Evolutionary conservation across 1,140 invertebrate species (phyloP).

Genomic region (Achroia grisella): DNA sequence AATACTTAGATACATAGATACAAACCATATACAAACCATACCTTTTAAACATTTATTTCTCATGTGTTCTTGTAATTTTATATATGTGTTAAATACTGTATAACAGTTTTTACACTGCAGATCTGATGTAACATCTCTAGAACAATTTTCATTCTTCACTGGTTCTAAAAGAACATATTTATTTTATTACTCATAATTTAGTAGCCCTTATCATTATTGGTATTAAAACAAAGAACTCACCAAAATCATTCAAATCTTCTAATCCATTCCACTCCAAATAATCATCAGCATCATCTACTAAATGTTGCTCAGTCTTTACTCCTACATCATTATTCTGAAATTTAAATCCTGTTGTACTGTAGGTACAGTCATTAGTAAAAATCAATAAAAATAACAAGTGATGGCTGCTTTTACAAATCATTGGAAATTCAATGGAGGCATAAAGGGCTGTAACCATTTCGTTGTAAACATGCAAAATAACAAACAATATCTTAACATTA

Average conservation of each 20-base stretch:
- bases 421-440: too few relatives aligned
- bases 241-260: slow-evolving; percentile 7
- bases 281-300: slow-evolving; percentile 20
- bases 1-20: too few relatives aligned
- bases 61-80: slow-evolving; percentile 17
- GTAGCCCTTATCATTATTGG: too few relatives aligned
- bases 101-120: slow-evolving; percentile 22
- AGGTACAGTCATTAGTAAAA: too few relatives aligned
- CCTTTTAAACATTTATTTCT: slow-evolving; percentile 28
- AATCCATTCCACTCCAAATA: slow-evolving; percentile 10
- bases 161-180: slow-evolving; percentile 7
- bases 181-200: too few relatives aligned
- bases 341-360: too few relatives aligned
- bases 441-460: too few relatives aligned
- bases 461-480: too few relatives aligned
- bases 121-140: slow-evolving; percentile 2
- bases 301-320: slow-evolving; percentile 16
- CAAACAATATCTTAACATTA: too few relatives aligned
- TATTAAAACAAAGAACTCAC: slow-evolving; percentile 3
- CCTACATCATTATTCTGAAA: slow-evolving; percentile 1
- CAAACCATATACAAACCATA: too few relatives aligned
- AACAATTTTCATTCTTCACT: slow-evolving; percentile 12
- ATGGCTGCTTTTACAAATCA: too few relatives aligned
- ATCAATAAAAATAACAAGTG: too few relatives aligned
- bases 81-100: slow-evolving; percentile 8